Conservation (phyloP, 2,113 vertebrate genomes). For the Dasyornis broadbenti region DNA sequence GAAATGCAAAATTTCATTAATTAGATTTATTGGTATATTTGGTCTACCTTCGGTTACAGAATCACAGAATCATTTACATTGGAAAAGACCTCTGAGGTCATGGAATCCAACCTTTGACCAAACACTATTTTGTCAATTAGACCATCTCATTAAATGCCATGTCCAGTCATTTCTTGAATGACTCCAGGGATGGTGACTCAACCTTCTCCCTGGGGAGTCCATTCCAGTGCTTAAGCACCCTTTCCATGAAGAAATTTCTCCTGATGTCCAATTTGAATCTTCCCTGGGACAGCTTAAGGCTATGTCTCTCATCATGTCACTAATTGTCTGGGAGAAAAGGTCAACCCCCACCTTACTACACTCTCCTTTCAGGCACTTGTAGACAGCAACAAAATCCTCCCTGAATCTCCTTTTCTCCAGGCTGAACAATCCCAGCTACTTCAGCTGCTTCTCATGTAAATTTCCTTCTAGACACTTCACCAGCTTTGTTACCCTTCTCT, state of each 20-base stretch:
- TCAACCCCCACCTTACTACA: too few relatives aligned
- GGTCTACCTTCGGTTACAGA: neutral
- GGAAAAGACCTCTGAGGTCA: neutral
- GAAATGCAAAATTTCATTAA: neutral
- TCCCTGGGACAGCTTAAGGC: too few relatives aligned
- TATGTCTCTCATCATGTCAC: neutral
- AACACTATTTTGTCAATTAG: neutral
- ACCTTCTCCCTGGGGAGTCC: fast-evolving
- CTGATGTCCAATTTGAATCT: neutral
- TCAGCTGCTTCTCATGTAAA: neutral
- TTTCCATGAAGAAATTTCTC: neutral
- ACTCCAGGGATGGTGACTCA: neutral
- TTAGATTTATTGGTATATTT: neutral
- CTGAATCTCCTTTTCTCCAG: neutral
- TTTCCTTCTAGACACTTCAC: neutral
- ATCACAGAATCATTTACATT: neutral
- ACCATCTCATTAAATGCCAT: neutral
- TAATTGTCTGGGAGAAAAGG: neutral
- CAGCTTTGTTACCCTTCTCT: neutral
- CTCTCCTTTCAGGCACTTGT: neutral
- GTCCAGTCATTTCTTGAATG: neutral
- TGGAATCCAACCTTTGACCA: neutral
- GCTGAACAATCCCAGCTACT: neutral
- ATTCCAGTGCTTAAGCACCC: neutral
- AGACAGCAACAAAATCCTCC: neutral